Base-by-base conservation (phyloP, 2,113 vertebrate species). In the Caranx melampygus region DNA sequence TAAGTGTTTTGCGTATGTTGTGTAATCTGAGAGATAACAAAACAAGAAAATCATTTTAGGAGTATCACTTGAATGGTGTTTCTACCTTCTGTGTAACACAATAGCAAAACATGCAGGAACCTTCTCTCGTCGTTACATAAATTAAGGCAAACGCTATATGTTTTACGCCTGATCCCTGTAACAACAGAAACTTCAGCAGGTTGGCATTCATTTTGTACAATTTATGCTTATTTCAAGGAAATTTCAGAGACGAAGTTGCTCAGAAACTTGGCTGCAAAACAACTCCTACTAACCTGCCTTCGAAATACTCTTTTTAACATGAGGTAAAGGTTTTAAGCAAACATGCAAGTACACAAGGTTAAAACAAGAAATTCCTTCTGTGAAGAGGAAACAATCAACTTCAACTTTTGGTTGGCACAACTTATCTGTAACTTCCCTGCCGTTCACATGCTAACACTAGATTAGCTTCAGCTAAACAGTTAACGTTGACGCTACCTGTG, bases 391-490 rank as follows among this genome's bases (percentile, higher is more conserved):
- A 69, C 1, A 62, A 20, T 5, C 10, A 26, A 1, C 1, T 21
- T 57, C 58, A 20, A 49, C 7, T 4, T 60, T 33, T 14, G 26
- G 44, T 42, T 6, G 1, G 6, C 12, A 21, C 3, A 66, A 9
- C 7, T 33, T 31, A 31, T 37, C 15, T 11, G 1, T 7, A 14
- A 52, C 11, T 16, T 31, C 16, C 3, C 14, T 13, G 31, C 26
- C 15, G 16, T 33, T 47, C 70, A 49, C 3, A 49, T 21, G 3
- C 18, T 42, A 69, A 21, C 16, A 33, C 0, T 12, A 59, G 21
- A 78, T 83, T 78, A 68, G 72, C 71, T 11, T 77, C 54, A 66
- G 69, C 61, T 63, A n/a, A 44, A 34, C 20, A 4, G 16, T 72
- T 63, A 42, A 65, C 34, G 37, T 35, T 75, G 8, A 81, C n/a